These are phyloP conservation scores for Branchipolynoe longqiensis DNA, from an alignment of 2,888 invertebrate species.

Conservation along the genomic window DNA sequence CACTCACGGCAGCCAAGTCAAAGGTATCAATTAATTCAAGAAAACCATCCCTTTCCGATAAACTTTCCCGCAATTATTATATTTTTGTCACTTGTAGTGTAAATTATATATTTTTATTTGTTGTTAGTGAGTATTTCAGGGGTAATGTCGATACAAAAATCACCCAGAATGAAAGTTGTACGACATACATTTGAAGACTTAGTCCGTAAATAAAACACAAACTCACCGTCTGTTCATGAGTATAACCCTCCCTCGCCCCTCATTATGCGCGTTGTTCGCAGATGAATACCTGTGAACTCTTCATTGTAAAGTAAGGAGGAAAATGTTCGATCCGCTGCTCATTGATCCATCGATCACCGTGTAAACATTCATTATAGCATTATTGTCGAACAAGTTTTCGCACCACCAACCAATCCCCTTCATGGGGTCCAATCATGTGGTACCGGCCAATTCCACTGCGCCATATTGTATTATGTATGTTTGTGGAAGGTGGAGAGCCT, in stretches of 20 bases:
- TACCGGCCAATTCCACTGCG: slow-evolving; percentile 15
- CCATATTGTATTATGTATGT: slow-evolving; percentile 34
- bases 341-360: slow-evolving; percentile 21
- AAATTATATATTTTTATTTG: slow-evolving; percentile 59
- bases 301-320: slow-evolving; percentile 29
- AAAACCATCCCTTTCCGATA: background rate
- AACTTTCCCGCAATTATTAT: slow-evolving; percentile 50
- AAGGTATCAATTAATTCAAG: slow-evolving; percentile 7
- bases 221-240: slow-evolving; percentile 17
- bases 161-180: background rate
- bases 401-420: background rate
- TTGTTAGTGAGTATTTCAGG: slow-evolving; percentile 38
- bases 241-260: too few species aligned
- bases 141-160: background rate
- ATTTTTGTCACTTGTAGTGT: slow-evolving; percentile 57
- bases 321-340: slow-evolving; percentile 3
- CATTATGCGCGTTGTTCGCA: background rate
- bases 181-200: background rate
- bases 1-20: background rate
- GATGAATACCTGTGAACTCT: slow-evolving; percentile 14
- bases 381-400: slow-evolving; percentile 33
- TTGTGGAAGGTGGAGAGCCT: too few species aligned
- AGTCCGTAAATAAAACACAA: background rate
- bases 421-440: background rate
- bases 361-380: slow-evolving; percentile 40